A percentile compares a stretch with the other conserved stretches of the same genome.
These are phyloP conservation scores for Drosophila oshimai DNA, from an alignment of 1,140 invertebrate genomes.

Conservation along the genomic window DNA sequence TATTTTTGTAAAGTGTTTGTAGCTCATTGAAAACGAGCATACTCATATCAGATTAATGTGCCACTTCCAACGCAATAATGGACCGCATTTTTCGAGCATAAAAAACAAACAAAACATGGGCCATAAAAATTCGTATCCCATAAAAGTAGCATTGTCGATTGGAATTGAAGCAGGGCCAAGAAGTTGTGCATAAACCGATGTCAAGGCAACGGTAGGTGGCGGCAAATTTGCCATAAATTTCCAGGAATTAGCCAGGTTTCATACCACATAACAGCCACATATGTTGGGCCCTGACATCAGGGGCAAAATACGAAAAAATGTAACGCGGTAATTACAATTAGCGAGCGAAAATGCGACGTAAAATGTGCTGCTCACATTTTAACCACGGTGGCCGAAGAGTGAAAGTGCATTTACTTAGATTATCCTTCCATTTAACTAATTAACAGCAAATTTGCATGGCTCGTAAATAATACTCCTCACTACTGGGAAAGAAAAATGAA, in stretches of 20 bases:
- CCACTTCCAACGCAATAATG: constrained; percentile 50
- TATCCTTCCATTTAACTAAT: constrained; percentile 81
- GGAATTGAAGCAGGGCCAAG: too few species aligned
- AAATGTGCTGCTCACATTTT: too few species aligned
- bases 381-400: too few species aligned
- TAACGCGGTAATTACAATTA: constrained; percentile 80
- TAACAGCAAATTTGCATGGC: constrained; percentile 81
- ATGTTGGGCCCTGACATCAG: neutral
- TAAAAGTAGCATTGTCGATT: neutral
- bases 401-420: constrained; percentile 74
- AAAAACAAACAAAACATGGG: too few species aligned
- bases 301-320: constrained; percentile 46
- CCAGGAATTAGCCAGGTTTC: too few species aligned
- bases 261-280: too few species aligned
- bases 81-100: constrained; percentile 37
- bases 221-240: too few species aligned
- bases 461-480: constrained; percentile 75
- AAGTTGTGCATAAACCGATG: too few species aligned
- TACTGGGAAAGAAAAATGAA: neutral
- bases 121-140: too few species aligned
- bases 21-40: constrained; percentile 58
- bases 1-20: constrained; percentile 44
- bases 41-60: constrained; percentile 57
- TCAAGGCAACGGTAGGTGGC: too few species aligned
- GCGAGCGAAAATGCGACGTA: constrained; percentile 64